These are phyloP conservation scores for Cecidostiba fungosa DNA, from an alignment of 2,888 invertebrate genomes.

Conservation along the genomic window DNA sequence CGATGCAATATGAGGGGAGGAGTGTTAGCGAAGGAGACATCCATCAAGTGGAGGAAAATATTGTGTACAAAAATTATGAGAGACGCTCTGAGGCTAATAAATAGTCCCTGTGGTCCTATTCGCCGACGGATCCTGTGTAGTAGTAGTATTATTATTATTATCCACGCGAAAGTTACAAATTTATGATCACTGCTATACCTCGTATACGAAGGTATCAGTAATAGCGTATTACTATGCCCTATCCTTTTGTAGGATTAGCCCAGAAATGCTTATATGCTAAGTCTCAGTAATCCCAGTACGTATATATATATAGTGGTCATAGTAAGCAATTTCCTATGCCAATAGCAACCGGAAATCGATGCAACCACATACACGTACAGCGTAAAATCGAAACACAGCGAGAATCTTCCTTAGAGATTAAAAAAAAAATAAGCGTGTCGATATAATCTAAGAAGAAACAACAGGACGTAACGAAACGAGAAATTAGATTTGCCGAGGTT, in stretches of 20 bases:
- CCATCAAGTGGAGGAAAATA: background rate
- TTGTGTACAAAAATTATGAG: background rate
- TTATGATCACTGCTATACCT: too few species aligned
- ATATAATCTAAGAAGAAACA: constrained; percentile 37
- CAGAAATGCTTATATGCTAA: background rate
- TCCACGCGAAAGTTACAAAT: background rate
- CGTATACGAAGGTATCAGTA: too few species aligned
- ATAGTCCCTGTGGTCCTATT: background rate
- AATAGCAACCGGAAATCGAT: background rate
- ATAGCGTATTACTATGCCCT: too few species aligned
- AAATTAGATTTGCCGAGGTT: constrained; percentile 60
- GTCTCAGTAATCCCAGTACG: background rate
- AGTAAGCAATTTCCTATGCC: background rate
- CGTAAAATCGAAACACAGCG: background rate
- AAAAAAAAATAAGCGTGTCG: background rate
- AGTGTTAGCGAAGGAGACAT: background rate
- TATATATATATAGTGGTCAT: background rate
- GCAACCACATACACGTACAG: background rate
- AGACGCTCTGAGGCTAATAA: background rate
- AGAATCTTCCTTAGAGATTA: background rate
- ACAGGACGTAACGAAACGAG: constrained; percentile 53
- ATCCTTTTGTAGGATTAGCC: too few species aligned
- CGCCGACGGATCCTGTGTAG: background rate
- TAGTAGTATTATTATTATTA: too few species aligned
- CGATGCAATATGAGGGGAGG: background rate